A percentile compares a stretch with the other conserved stretches of the same genome.
These are phyloP conservation scores for Nylanderia fulva DNA, from an alignment of 1,140 invertebrate genomes.

Conservation along the genomic window DNA sequence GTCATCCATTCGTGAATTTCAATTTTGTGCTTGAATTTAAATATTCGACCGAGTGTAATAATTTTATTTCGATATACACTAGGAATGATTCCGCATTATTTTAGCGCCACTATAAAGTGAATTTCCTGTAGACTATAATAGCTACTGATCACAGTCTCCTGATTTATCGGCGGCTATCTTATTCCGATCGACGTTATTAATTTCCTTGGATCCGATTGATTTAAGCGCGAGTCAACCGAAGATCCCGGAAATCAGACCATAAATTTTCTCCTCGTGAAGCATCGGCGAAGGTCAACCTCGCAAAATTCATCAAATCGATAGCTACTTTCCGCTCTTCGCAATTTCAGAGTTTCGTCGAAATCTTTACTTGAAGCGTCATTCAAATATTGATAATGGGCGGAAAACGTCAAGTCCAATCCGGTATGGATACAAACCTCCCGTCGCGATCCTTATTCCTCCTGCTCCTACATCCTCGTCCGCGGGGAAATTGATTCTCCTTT, in stretches of 20 bases:
- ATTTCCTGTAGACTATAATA: not conserved
- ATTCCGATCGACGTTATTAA: conserved; percentile 7
- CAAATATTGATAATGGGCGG: conserved; percentile 41
- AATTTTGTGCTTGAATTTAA: conserved; percentile 54
- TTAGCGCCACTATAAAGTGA: conserved; percentile 57
- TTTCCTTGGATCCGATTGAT: conserved; percentile 13
- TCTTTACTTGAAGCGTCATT: conserved; percentile 11
- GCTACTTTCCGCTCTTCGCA: not conserved
- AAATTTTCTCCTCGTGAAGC: not conserved
- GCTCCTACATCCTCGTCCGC: conserved; percentile 35
- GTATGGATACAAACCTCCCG: not conserved
- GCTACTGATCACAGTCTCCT: not conserved
- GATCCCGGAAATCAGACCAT: conserved; percentile 16
- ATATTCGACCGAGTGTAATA: conserved; percentile 53
- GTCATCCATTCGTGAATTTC: conserved; percentile 35
- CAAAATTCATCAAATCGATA: conserved; percentile 35
- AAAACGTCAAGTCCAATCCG: conserved; percentile 55
- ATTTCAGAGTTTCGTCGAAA: not conserved
- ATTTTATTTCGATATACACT: conserved; percentile 71
- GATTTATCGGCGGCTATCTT: conserved; percentile 58
- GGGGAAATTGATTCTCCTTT: conserved; percentile 79
- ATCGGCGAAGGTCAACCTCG: not conserved
- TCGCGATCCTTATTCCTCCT: not conserved
- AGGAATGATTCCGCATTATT: conserved; percentile 65
- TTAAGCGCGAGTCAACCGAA: not conserved